Evolutionary conservation across 2,888 invertebrate species (phyloP), one percentile per base, ranked within the genome.

Genomic region (Zootermopsis nevadensis): DNA sequence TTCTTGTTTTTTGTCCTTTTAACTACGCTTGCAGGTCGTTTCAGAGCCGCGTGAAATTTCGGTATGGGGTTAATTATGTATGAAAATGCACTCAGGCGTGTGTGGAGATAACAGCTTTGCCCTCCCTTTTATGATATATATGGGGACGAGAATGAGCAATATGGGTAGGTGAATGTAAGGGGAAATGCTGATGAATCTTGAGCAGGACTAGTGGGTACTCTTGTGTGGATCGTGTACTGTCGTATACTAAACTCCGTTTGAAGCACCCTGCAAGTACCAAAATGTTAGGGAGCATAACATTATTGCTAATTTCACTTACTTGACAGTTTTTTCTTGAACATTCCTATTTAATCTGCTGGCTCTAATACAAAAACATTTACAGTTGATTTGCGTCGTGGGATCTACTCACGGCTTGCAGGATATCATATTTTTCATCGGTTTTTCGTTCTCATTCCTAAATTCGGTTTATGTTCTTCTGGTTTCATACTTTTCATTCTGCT

Each of bases 71-170:
- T 84, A 84, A 84, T 84, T 84, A 84, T 77, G 83, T 84, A 84
- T 84, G 84, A 83, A 84, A 84, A 84, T 83, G 83, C 84, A 83
- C 81, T 81, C 81, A 81, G 79, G 84, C 84, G 84, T 84, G 81
- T 83, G 69, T 33, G 72, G 74, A 81, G 84, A 84, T 84, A 84
- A 84, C 83, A n/a, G 84, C 48, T 12, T 31, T 2, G 8, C 79
- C 79, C 35, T 60, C 60, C 6, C 79, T 60, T 79, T 79, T 79
- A 66, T 79, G 79, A 79, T 79, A 66, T 79, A 79, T 66, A 66
- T 66, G 79, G 55, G 79, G 53, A 3, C n/a, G 42, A 24, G 42
- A 53, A 53, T 53, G 77, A 77, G 53, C 53, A 53, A 27, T 30
- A 77, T 30, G 77, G 77, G 27, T 6, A 33, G 31, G 69, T 30